These are phyloP conservation scores for Phymastichus coffea DNA, from an alignment of 1,140 invertebrate species.

Conservation along the genomic window DNA sequence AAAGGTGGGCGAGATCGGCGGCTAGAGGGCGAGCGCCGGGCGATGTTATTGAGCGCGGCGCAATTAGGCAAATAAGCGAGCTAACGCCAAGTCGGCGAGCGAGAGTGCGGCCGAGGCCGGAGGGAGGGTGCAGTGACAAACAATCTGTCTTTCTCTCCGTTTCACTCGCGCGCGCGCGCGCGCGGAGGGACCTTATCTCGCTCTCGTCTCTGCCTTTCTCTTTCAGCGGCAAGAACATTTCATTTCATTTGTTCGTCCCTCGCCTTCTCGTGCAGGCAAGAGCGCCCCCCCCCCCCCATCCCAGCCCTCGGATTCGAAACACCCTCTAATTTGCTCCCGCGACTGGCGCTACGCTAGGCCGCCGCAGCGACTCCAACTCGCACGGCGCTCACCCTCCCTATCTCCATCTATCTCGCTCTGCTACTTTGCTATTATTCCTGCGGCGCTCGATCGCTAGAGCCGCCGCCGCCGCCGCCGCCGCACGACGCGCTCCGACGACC, in stretches of 20 bases:
- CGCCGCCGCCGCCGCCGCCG: too few species aligned
- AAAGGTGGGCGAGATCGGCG: too few species aligned
- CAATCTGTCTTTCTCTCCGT: conserved; percentile 47
- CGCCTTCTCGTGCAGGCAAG: conserved; percentile 36
- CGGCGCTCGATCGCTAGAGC: too few species aligned
- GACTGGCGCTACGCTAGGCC: conserved; percentile 35
- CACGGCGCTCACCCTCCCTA: conserved; percentile 20
- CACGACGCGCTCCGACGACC: too few species aligned
- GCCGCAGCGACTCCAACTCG: conserved; percentile 32
- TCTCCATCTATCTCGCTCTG: not conserved
- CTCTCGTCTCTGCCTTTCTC: conserved; percentile 30
- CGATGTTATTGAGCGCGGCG: conserved; percentile 47
- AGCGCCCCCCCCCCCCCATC: conserved; percentile 31
- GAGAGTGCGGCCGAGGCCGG: conserved; percentile 36
- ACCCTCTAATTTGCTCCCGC: conserved; percentile 54
- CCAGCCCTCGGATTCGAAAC: conserved; percentile 45
- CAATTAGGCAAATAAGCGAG: conserved; percentile 56
- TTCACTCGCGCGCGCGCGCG: conserved; percentile 1
- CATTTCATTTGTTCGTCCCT: conserved; percentile 54
- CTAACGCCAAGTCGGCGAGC: conserved; percentile 48
- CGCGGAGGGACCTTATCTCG: not conserved
- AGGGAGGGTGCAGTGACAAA: conserved; percentile 53
- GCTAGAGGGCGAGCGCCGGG: too few species aligned
- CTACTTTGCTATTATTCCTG: too few species aligned
- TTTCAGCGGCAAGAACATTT: conserved; percentile 48